Percentiles rank a stretch among this genome's conserved stretches.
These are phyloP conservation scores for Phoenicopterus ruber DNA, from an alignment of 2,113 vertebrate genomes.

Conservation along the genomic window DNA sequence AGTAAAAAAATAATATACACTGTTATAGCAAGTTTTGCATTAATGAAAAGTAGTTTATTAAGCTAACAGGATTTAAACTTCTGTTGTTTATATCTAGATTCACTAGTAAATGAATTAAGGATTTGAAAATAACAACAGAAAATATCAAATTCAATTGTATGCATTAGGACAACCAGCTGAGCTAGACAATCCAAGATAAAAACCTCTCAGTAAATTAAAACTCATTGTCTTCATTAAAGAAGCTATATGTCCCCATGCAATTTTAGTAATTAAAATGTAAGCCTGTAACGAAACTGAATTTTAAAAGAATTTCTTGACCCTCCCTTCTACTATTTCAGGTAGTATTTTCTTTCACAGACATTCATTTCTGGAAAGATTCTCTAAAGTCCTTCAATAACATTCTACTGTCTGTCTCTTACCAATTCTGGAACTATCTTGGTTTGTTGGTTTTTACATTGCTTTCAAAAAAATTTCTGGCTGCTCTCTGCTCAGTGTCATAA, in stretches of 20 bases:
- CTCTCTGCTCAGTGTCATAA: neutral
- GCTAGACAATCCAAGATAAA: neutral
- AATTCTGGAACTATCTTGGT: neutral
- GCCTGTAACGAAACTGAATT: neutral
- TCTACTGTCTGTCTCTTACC: neutral
- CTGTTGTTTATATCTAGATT: neutral
- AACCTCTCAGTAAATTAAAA: neutral
- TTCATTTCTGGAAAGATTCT: neutral
- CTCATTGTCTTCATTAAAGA: neutral
- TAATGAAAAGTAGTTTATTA: neutral
- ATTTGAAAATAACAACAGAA: neutral
- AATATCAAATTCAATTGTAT: neutral
- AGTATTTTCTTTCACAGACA: neutral
- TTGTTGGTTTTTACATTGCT: neutral
- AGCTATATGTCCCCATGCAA: neutral
- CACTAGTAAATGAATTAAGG: neutral
- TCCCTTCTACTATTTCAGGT: neutral
- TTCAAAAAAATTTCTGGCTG: neutral
- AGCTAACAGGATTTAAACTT: neutral
- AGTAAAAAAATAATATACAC: neutral
- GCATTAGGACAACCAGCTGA: neutral
- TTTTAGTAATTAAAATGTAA: neutral
- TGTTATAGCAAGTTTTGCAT: neutral
- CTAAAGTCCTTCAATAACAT: neutral
- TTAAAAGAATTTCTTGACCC: neutral